Conservation (phyloP, 2,113 vertebrate species). For the Dolichotis patagonum region DNA sequence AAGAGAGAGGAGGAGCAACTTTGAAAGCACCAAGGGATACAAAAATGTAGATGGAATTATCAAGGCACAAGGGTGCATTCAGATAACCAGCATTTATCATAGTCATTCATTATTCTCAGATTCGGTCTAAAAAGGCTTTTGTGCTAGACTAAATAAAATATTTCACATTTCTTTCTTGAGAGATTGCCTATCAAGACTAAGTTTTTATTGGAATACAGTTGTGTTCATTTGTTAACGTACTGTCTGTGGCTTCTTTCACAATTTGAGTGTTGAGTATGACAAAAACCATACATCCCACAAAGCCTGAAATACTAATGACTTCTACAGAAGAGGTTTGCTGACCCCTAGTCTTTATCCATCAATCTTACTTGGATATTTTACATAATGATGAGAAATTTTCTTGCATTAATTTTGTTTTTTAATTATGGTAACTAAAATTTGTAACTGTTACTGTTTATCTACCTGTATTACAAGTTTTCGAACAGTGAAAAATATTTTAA, state of each 20-base stretch:
- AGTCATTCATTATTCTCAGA: not conserved
- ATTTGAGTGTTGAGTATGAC: not conserved
- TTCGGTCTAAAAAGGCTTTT: not conserved
- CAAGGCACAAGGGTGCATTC: not conserved
- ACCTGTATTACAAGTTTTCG: not conserved
- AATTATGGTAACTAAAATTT: conserved; percentile 17
- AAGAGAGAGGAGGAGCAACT: not conserved
- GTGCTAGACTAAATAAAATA: conserved; percentile 4
- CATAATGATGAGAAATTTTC: not conserved
- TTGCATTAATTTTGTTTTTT: not conserved
- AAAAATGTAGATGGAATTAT: not conserved
- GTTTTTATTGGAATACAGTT: conserved; percentile 3
- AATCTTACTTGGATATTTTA: conserved; percentile 33
- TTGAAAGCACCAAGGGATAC: not conserved
- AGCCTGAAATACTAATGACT: not conserved
- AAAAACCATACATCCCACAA: not conserved
- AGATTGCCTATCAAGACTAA: conserved; percentile 1
- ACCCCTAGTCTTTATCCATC: not conserved
- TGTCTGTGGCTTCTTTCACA: not conserved
- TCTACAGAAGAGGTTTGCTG: not conserved
- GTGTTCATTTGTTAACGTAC: not conserved
- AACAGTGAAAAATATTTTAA: conserved; percentile 13
- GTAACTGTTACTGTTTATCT: conserved; percentile 38
- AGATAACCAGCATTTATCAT: not conserved
- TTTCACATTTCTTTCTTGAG: not conserved